Evolutionary conservation across 1,140 invertebrate genomes (phyloP).

Genomic region (Caenorhabditis elegans): DNA sequence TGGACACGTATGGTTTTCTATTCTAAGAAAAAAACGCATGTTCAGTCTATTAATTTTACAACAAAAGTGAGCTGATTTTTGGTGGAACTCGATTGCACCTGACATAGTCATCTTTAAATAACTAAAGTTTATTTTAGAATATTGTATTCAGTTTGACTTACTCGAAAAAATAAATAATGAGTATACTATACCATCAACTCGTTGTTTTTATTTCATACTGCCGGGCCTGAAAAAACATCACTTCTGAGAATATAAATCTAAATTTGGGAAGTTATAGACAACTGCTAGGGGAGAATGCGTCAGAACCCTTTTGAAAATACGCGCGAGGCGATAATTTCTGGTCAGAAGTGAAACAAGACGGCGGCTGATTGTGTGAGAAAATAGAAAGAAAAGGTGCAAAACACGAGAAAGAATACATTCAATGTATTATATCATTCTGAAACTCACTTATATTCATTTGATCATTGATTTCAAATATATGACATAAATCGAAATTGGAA

Average conservation of each 20-base stretch:
- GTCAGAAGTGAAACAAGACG: background rate
- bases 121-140: too few relatives aligned
- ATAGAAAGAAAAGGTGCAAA: background rate
- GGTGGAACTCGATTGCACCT: too few relatives aligned
- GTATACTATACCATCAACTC: background rate
- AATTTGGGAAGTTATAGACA: background rate
- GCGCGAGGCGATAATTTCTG: background rate
- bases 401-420: background rate
- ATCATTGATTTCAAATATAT: too few relatives aligned
- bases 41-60: too few relatives aligned
- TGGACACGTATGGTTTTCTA: too few relatives aligned
- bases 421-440: background rate
- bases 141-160: too few relatives aligned
- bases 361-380: background rate
- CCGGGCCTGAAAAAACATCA: background rate
- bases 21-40: too few relatives aligned
- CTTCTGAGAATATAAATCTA: background rate
- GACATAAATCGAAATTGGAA: too few relatives aligned
- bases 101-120: too few relatives aligned
- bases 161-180: background rate
- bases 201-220: background rate
- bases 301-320: background rate
- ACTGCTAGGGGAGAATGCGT: background rate
- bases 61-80: too few relatives aligned
- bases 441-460: too few relatives aligned